These are phyloP conservation scores for Trilocha varians DNA, from an alignment of 2,888 invertebrate species.

Conservation along the genomic window DNA sequence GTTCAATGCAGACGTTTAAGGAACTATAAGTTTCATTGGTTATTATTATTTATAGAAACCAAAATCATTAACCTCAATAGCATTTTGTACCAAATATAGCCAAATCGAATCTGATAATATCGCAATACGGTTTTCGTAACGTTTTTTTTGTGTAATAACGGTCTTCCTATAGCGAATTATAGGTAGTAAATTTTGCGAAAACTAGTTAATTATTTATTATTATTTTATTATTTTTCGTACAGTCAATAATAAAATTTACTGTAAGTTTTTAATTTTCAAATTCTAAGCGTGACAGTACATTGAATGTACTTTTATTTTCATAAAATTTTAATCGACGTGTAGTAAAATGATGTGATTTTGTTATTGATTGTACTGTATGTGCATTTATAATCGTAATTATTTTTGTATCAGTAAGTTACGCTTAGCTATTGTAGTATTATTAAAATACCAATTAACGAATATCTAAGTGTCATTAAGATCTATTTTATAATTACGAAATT, in stretches of 20 bases:
- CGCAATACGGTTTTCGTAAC: slow-evolving; percentile 17
- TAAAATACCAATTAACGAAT: background rate
- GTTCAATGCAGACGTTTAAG: background rate
- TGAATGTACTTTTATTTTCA: background rate
- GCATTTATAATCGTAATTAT: background rate
- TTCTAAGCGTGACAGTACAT: background rate
- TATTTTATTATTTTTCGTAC: slow-evolving; percentile 1
- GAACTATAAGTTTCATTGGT: background rate
- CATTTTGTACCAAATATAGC: slow-evolving; percentile 37
- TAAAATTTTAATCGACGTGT: background rate
- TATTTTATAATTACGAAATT: no score
- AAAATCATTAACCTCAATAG: slow-evolving; percentile 21
- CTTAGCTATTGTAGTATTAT: background rate
- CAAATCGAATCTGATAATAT: slow-evolving; percentile 31
- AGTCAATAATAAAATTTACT: slow-evolving; percentile 14
- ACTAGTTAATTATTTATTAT: background rate
- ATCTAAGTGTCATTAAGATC: background rate
- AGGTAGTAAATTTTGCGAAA: slow-evolving; percentile 20
- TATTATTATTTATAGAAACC: slow-evolving; percentile 5
- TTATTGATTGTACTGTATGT: slow-evolving; percentile 12
- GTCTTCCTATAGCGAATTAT: slow-evolving; percentile 53
- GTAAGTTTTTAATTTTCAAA: background rate
- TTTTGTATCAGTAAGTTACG: background rate
- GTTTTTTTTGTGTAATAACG: slow-evolving; percentile 29
- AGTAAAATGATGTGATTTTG: slow-evolving; percentile 18